A percentile compares a stretch with the other conserved stretches of the same genome.
phyloP scores from a whole-genome alignment of 2,888 invertebrate genomes.

The Drosophila recens region DNA sequence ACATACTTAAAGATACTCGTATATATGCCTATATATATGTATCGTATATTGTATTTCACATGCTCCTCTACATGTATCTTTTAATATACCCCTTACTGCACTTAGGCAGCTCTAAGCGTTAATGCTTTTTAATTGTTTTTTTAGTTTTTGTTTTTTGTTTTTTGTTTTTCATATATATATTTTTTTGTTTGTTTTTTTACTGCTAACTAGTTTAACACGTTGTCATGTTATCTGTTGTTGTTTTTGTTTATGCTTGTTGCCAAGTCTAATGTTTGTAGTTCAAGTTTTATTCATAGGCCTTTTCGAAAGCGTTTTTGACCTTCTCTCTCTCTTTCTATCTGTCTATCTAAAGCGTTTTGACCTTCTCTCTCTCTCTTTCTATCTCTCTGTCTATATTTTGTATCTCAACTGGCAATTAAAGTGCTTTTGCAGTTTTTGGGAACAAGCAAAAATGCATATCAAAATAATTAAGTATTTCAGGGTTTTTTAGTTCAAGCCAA shows the following conservation, averaged over 20 bases:
- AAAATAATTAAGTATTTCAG: conserved; percentile 39
- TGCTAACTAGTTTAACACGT: conserved; percentile 72
- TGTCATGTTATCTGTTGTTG: conserved; percentile 43
- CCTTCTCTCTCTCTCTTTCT: conserved; percentile 29
- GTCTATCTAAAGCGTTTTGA: background rate
- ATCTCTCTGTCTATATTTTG: conserved; percentile 3
- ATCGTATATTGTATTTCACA: conserved; percentile 15
- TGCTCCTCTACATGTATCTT: conserved; percentile 18
- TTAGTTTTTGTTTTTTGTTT: conserved; percentile 26
- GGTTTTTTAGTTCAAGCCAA: conserved; percentile 43
- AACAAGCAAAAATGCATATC: conserved; percentile 67
- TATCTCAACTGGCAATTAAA: conserved; percentile 51
- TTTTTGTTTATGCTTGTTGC: conserved; percentile 39
- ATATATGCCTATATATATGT: conserved; percentile 24
- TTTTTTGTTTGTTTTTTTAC: conserved; percentile 22
- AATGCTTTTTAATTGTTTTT: conserved; percentile 75
- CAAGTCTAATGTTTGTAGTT: conserved; percentile 73
- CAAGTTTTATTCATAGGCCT: conserved; percentile 67
- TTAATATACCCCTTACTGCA: conserved; percentile 65
- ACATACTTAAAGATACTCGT: conserved; percentile 27
- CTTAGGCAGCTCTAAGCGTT: conserved; percentile 78
- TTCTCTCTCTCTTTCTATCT: conserved; percentile 40
- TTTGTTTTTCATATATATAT: conserved; percentile 22
- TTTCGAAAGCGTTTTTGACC: conserved; percentile 65
- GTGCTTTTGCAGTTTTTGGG: conserved; percentile 63